These are phyloP conservation scores for Loxodonta africana DNA, from an alignment of 2,113 vertebrate species.

Conservation along the genomic window DNA sequence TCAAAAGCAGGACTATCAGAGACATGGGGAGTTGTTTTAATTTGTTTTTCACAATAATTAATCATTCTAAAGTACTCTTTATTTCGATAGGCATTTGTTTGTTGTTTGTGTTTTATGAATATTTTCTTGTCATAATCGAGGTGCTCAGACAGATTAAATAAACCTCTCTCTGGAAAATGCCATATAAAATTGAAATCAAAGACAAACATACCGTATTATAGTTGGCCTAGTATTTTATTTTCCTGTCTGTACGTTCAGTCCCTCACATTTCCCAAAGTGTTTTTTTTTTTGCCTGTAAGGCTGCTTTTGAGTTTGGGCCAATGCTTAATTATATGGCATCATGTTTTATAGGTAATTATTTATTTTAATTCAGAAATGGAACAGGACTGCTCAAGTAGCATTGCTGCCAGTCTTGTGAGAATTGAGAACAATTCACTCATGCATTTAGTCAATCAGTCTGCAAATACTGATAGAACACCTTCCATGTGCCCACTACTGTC, in stretches of 20 bases:
- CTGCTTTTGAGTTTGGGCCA: not conserved
- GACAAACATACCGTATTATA: not conserved
- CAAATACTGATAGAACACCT: not conserved
- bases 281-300: not conserved
- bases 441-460: not conserved
- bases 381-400: not conserved
- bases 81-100: not conserved
- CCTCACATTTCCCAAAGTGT: not conserved
- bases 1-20: not conserved
- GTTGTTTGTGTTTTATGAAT: not conserved
- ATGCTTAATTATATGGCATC: not conserved
- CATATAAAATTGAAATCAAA: slow-evolving; percentile 23
- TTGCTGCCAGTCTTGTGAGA: not conserved
- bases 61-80: slow-evolving; percentile 2
- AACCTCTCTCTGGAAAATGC: slow-evolving; percentile 32
- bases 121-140: slow-evolving; percentile 16
- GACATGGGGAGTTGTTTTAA: not conserved
- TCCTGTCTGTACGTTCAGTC: not conserved
- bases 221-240: not conserved
- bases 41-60: slow-evolving; percentile 41
- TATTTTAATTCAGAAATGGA: not conserved
- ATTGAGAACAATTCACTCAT: not conserved
- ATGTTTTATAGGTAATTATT: slow-evolving; percentile 23
- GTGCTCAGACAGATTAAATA: not conserved
- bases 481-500: not conserved